A percentile compares a stretch with the other conserved stretches of the same genome.
These are phyloP conservation scores for Caenorhabditis imperialis DNA, from an alignment of 2,888 invertebrate species.

Conservation along the genomic window DNA sequence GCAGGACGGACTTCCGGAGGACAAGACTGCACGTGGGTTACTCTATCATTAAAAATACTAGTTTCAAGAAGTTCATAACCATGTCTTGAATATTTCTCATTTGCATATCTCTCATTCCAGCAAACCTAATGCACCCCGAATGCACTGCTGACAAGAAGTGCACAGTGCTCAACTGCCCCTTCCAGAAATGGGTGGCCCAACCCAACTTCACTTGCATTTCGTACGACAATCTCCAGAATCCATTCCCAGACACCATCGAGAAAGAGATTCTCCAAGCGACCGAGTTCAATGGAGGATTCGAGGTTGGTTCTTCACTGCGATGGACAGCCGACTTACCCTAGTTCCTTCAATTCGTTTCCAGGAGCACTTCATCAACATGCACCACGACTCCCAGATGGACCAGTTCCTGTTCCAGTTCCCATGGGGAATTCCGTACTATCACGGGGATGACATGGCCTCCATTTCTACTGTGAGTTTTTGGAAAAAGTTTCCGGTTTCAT, in stretches of 20 bases:
- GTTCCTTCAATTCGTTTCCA: slow-evolving; percentile 33
- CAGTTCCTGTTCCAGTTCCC: slow-evolving; percentile 70
- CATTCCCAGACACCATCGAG: slow-evolving; percentile 46
- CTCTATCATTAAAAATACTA: too few relatives aligned
- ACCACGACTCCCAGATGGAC: slow-evolving; percentile 73
- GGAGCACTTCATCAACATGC: slow-evolving; percentile 75
- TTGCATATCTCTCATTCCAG: too few relatives aligned
- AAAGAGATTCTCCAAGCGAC: slow-evolving; percentile 53
- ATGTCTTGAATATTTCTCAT: too few relatives aligned
- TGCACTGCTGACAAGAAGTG: slow-evolving; percentile 62
- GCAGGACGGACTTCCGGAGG: slow-evolving; percentile 34
- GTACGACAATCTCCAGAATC: slow-evolving; percentile 60
- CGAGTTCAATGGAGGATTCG: slow-evolving; percentile 50
- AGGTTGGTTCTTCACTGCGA: slow-evolving; percentile 25
- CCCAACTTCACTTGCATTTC: slow-evolving; percentile 65
- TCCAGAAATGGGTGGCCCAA: slow-evolving; percentile 57
- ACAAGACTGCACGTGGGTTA: slow-evolving; percentile 47
- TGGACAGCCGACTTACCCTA: background rate
- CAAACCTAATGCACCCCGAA: slow-evolving; percentile 63
- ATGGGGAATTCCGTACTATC: slow-evolving; percentile 72
- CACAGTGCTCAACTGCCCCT: slow-evolving; percentile 70
- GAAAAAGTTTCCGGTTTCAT: background rate
- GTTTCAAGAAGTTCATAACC: too few relatives aligned
- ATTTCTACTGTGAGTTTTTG: slow-evolving; percentile 53
- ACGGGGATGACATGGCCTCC: slow-evolving; percentile 59